Base-by-base conservation (phyloP, 2,113 vertebrate species). In the Vidua macroura region DNA sequence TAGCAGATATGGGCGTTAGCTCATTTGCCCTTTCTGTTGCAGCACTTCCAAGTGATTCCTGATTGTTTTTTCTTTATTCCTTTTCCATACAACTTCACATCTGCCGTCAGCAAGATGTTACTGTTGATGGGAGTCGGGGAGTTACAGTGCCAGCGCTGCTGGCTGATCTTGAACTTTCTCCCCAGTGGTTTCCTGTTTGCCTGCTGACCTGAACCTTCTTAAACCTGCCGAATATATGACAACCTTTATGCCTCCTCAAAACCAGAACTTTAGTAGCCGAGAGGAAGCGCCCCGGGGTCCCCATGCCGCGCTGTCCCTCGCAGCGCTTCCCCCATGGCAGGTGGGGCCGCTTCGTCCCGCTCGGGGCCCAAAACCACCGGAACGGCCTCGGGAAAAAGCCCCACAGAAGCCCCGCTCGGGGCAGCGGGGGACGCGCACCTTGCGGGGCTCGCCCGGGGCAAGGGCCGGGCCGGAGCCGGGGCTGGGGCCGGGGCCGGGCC, bases 211-310 rank as follows among this genome's bases (percentile, higher is more conserved):
- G 51, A 78, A 25, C 10, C 53, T 19, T 18, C 43, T 39, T 2
- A 28, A 19, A 7, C 9, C 22, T 11, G n/a, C 28, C 15, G 16
- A 37, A 3, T 4, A 8, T 0, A 4, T 0, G 19, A 19, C 49
- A 64, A 2, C 19, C 17, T 24, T n/a, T 3, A 3, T 20, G 4
- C 58, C 73, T 76, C 62, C 88, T 49, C 75, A 53, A 30, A 30
- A 2, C 1, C 1, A 22, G 68, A 28, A 1, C 19, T 25, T 7
- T 0, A 13, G 13, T 28, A 15, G 60, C 1, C 5, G 4, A 6
- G 15, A n/a, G 23, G 16, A 19, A 11, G 1, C 3, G 6, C 31
- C 13, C 60, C 0, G 9, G 13, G 58, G 2, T 83, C 67, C 75
- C 25, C 48, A 0, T 0, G 35, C 21, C 13, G 22, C 64, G 17